Percentiles rank a stretch among this genome's conserved stretches.
phyloP scores from a whole-genome alignment of 2,113 vertebrate species.

The Nannobrachium achirus region DNA sequence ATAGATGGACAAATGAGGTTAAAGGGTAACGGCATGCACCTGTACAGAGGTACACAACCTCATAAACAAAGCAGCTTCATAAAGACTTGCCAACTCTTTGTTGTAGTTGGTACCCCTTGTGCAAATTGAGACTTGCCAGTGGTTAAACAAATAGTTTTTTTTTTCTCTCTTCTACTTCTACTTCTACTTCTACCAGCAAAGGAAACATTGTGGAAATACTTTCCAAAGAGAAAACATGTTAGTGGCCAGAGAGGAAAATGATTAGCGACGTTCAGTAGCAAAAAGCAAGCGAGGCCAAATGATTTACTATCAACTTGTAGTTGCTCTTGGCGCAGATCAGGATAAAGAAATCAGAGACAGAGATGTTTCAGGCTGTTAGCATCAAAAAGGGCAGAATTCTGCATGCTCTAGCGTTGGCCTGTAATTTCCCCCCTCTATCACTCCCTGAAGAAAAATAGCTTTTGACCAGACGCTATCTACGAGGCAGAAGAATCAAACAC shows the following conservation, averaged over 20 bases:
- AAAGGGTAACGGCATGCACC: background rate
- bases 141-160: constrained; percentile 37
- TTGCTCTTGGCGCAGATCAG: constrained; percentile 66
- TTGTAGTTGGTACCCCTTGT: constrained; percentile 27
- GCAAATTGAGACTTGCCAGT: constrained; percentile 43
- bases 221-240: constrained; percentile 37
- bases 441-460: constrained; percentile 57
- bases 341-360: constrained; percentile 55
- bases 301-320: constrained; percentile 75
- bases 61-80: constrained; percentile 32
- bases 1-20: constrained; percentile 15
- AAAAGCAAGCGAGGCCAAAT: constrained; percentile 55
- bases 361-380: constrained; percentile 66
- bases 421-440: constrained; percentile 64
- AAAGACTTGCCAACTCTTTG: constrained; percentile 23
- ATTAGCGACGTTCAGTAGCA: constrained; percentile 66
- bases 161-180: too few species aligned
- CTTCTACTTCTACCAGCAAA: constrained; percentile 39
- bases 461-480: constrained; percentile 54
- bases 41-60: background rate
- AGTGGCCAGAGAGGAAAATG: constrained; percentile 40
- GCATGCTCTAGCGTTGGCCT: constrained; percentile 47
- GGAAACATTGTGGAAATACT: constrained; percentile 24
- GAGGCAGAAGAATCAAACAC: constrained; percentile 33
- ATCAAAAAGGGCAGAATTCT: constrained; percentile 46